Conservation (phyloP, 2,797 vertebrate genomes). For the Peromyscus nudipes region DNA sequence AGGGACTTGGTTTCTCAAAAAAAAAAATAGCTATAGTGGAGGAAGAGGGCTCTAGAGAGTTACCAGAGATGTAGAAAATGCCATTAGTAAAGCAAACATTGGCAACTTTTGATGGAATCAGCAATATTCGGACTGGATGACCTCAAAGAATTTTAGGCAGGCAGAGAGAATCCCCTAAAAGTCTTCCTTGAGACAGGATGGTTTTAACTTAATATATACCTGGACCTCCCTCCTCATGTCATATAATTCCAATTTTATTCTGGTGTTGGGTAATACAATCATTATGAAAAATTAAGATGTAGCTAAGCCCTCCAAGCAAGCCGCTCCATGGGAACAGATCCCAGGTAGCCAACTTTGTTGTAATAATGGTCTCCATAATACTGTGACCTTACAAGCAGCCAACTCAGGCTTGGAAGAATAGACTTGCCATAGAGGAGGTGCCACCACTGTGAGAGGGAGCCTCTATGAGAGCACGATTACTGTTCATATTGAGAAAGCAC, state of each 20-base stretch:
- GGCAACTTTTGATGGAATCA: neutral
- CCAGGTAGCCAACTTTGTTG: neutral
- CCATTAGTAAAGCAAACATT: conserved; percentile 1
- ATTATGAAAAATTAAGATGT: neutral
- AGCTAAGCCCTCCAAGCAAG: neutral
- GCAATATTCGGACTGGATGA: neutral
- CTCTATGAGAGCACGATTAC: neutral
- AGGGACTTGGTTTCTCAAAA: no score
- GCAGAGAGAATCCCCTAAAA: neutral
- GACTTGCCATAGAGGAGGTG: neutral
- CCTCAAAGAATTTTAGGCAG: neutral
- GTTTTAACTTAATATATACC: neutral
- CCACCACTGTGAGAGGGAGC: neutral
- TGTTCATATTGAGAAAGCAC: neutral
- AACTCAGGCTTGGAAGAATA: neutral
- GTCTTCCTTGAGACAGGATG: neutral
- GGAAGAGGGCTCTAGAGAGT: neutral
- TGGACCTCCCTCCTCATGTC: neutral
- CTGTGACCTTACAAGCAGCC: neutral
- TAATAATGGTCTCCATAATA: neutral
- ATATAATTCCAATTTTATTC: neutral
- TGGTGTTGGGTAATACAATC: neutral
- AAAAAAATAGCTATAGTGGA: neutral
- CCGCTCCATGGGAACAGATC: neutral
- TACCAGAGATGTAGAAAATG: neutral